Evolutionary conservation across 2,888 invertebrate species (phyloP), one percentile per base, ranked within the genome.

Genomic region (Cinara cedri): DNA sequence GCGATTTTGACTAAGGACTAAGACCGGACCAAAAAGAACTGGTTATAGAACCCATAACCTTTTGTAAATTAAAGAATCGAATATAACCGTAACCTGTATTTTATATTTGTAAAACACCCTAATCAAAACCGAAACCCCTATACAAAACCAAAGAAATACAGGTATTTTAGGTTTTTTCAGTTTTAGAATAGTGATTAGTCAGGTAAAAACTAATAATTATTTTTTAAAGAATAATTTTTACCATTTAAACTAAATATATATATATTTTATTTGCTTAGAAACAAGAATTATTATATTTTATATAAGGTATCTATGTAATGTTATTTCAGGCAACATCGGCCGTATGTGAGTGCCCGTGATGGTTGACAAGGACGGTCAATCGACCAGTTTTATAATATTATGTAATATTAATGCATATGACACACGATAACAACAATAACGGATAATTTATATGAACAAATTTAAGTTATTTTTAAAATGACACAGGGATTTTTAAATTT

Each of bases 401-500:
- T 46, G 46, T 46, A 46, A 46, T 46, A 46, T 46, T 13, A 46
- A 46, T 46, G 46, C 14, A 6, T 6, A 46, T 46, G 46, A 8
- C n/a, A 54, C 51, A n/a, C 10, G 55, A 49, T 49, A 49, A 49
- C 49, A 13, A 13, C 49, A 14, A 55, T 55, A 55, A 55, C 55
- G 55, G 21, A 55, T 55, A 55, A 55, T 55, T 55, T 55, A 19
- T 55, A 55, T 13, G 19, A 10, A 55, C 55, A 55, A n/a, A n/a
- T n/a, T n/a, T 21, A 13, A 13, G 11, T 14, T 55, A 55, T 55
- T 55, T 10, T 10, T 21, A 19, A 19, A 55, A 55, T 55, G 21
- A 55, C 55, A 55, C 55, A 1, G 55, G 55, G 8, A 10, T 55
- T 55, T 13, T 55, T 19, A 46, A 46, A 46, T 11, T 46, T 54